Conservation (phyloP, 1,140 invertebrate genomes). For the Bombus breviceps region DNA sequence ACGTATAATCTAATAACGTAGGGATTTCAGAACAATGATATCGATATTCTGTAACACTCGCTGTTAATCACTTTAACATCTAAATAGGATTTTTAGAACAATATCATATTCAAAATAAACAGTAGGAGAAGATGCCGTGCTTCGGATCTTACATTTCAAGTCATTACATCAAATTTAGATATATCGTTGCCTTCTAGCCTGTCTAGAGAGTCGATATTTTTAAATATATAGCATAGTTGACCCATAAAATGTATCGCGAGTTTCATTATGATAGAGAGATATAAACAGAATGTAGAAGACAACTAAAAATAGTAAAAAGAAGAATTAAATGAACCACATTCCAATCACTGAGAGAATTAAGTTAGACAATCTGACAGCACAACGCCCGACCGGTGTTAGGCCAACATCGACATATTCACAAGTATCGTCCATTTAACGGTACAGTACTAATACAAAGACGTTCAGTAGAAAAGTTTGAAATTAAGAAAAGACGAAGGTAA, state of each 20-base stretch:
- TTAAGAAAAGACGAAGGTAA: too few species aligned
- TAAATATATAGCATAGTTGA: neutral
- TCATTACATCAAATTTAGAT: too few species aligned
- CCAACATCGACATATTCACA: too few species aligned
- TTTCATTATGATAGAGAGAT: neutral
- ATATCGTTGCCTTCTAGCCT: neutral
- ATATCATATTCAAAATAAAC: neutral
- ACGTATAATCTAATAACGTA: neutral
- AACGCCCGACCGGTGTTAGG: too few species aligned
- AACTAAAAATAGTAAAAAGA: neutral
- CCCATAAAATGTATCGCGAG: neutral
- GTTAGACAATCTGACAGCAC: too few species aligned
- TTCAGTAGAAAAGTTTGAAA: too few species aligned
- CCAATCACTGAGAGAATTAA: neutral
- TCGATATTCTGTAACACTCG: neutral
- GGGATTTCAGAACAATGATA: neutral
- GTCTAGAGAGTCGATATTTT: neutral
- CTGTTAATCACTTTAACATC: neutral
- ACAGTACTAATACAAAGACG: too few species aligned
- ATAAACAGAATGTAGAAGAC: neutral
- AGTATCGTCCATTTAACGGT: too few species aligned
- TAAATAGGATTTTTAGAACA: neutral
- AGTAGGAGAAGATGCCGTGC: too few species aligned
- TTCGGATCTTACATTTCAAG: too few species aligned
- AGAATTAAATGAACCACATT: neutral